These are phyloP conservation scores for Tachypleus tridentatus DNA, from an alignment of 1,140 invertebrate genomes.

Conservation along the genomic window DNA sequence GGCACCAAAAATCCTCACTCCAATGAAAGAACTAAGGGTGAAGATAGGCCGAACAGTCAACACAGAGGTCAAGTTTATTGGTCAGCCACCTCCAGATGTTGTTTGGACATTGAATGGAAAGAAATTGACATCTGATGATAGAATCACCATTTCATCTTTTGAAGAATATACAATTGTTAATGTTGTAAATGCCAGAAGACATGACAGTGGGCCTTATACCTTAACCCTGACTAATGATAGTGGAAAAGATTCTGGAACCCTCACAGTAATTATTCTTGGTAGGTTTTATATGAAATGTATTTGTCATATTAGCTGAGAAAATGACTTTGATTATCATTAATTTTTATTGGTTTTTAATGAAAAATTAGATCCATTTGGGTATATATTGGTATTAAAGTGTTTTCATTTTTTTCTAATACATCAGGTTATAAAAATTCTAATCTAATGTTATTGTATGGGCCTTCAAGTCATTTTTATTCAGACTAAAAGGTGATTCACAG, in stretches of 20 bases:
- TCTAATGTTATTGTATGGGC: no score
- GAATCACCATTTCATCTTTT: constrained; percentile 60
- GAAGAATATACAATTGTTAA: constrained; percentile 83
- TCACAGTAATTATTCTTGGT: constrained; percentile 72
- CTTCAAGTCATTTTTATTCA: no score
- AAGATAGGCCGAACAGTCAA: constrained; percentile 88
- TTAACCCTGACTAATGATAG: constrained; percentile 71
- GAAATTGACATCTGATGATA: constrained; percentile 54
- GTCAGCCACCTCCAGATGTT: constrained; percentile 74
- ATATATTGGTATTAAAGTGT: no score
- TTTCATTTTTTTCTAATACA: no score
- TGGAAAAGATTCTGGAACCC: constrained; percentile 77
- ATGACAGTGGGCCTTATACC: constrained; percentile 71
- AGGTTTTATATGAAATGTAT: constrained; percentile 15
- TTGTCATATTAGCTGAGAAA: no score
- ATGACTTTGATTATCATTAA: no score
- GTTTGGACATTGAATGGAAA: constrained; percentile 71
- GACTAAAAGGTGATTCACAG: no score
- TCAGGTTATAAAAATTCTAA: no score
- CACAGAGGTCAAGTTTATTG: constrained; percentile 82
- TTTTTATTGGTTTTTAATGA: no score
- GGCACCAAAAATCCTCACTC: constrained; percentile 83
- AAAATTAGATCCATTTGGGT: no score
- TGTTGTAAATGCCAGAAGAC: constrained; percentile 71
- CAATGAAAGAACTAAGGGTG: constrained; percentile 70